These are phyloP conservation scores for Eledona agricola DNA, from an alignment of 2,888 invertebrate species.

Conservation along the genomic window DNA sequence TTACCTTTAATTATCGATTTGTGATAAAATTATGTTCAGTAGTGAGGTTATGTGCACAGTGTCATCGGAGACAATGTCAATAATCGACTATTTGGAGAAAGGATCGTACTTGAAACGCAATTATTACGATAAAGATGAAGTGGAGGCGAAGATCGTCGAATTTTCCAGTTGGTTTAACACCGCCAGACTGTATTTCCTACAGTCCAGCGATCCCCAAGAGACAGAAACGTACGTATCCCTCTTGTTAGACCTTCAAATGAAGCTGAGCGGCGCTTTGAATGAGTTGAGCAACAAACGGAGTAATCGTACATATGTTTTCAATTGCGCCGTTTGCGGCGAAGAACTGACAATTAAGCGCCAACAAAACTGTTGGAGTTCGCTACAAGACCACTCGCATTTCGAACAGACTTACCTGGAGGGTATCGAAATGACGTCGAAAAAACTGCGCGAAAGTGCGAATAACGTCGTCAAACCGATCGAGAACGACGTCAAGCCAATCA, in stretches of 20 bases:
- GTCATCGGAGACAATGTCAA: too few species aligned
- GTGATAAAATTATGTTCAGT: too few species aligned
- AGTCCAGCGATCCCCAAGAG: slow-evolving; percentile 36
- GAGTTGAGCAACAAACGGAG: slow-evolving; percentile 40
- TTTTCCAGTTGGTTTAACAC: slow-evolving; percentile 46
- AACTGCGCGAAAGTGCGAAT: too few species aligned
- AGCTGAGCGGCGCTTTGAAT: slow-evolving; percentile 41
- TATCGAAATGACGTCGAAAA: too few species aligned
- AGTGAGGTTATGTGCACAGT: too few species aligned
- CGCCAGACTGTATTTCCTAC: slow-evolving; percentile 38
- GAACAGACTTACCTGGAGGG: slow-evolving; percentile 45
- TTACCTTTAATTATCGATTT: too few species aligned
- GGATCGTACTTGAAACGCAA: slow-evolving; percentile 15
- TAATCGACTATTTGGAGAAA: slow-evolving; percentile 27
- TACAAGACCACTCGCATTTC: slow-evolving; percentile 49
- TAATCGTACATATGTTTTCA: slow-evolving; percentile 33
- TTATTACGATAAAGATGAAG: slow-evolving; percentile 20
- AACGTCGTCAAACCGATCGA: too few species aligned
- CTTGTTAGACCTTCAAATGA: slow-evolving; percentile 45
- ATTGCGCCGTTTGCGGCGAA: slow-evolving; percentile 44
- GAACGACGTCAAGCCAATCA: slow-evolving; percentile 36
- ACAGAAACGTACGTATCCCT: slow-evolving; percentile 41
- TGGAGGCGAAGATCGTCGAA: slow-evolving; percentile 39
- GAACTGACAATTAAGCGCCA: slow-evolving; percentile 36
- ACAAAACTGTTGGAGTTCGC: slow-evolving; percentile 44